Percentiles rank a stretch among this genome's conserved stretches.
These are phyloP conservation scores for Orthonyx spaldingii DNA, from an alignment of 2,113 vertebrate species.

Conservation along the genomic window DNA sequence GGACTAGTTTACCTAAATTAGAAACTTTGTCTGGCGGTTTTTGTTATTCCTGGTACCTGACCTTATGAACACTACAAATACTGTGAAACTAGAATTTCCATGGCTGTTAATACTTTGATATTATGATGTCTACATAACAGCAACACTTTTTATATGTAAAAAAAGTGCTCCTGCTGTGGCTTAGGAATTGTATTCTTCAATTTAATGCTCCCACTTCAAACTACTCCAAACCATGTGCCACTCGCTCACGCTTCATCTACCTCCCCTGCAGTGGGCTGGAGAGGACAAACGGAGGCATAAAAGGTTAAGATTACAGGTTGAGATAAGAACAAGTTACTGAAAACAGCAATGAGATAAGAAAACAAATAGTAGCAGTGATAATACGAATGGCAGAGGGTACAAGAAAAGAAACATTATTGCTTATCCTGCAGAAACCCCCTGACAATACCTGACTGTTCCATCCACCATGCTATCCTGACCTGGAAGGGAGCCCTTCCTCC, in stretches of 20 bases:
- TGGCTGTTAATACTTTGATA: not conserved
- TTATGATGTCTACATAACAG: not conserved
- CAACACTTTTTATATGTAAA: not conserved
- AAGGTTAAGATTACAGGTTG: not conserved
- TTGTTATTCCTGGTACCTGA: not conserved
- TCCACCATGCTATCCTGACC: not conserved
- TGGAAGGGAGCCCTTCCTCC: not conserved
- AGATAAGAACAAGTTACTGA: not conserved
- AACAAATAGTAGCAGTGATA: fast-evolving
- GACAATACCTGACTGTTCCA: fast-evolving
- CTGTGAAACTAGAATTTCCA: not conserved
- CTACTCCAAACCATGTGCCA: not conserved
- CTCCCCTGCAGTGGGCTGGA: not conserved
- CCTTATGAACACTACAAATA: not conserved
- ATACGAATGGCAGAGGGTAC: not conserved
- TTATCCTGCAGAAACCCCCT: not conserved
- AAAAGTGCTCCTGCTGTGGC: not conserved
- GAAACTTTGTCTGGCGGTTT: not conserved
- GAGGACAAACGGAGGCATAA: not conserved
- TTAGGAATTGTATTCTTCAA: not conserved
- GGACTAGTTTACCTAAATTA: not conserved
- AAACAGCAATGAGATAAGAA: not conserved
- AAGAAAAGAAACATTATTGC: not conserved
- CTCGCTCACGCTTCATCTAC: not conserved
- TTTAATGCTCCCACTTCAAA: not conserved